Evolutionary conservation across 2,888 invertebrate genomes (phyloP).

Genomic region (Brachyptera putata): DNA sequence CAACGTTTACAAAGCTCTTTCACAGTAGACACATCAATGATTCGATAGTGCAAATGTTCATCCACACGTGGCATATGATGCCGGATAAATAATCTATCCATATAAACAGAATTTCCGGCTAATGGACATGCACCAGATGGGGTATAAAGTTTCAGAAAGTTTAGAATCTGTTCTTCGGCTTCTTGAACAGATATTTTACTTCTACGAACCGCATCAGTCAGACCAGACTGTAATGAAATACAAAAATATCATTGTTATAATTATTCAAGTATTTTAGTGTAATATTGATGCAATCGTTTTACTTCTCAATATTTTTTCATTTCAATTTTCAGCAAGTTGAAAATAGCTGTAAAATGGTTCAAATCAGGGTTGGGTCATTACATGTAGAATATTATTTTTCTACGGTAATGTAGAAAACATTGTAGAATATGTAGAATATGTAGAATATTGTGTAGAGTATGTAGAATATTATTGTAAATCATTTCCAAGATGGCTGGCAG

Average conservation of each 20-base stretch:
- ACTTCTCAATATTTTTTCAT: not conserved
- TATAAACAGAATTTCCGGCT: slow-evolving; percentile 84
- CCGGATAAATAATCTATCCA: slow-evolving; percentile 76
- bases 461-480: too few relatives aligned
- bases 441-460: too few relatives aligned
- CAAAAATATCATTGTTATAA: too few relatives aligned
- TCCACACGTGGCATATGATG: slow-evolving; percentile 79
- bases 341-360: not conserved
- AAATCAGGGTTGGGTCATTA: too few relatives aligned
- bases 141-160: slow-evolving; percentile 61
- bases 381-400: too few relatives aligned
- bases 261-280: not conserved
- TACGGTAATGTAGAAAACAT: too few relatives aligned
- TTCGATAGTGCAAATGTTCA: slow-evolving; percentile 82
- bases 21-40: slow-evolving; percentile 86
- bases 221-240: slow-evolving; percentile 63
- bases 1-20: slow-evolving; percentile 78
- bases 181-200: slow-evolving; percentile 61
- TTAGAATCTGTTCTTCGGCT: slow-evolving; percentile 68
- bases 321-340: slow-evolving; percentile 7
- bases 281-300: not conserved
- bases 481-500: too few relatives aligned
- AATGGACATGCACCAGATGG: slow-evolving; percentile 61
- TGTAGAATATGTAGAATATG: too few relatives aligned
- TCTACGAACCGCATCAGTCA: slow-evolving; percentile 65